Evolutionary conservation across 1,140 invertebrate species (phyloP), one percentile per base, ranked within the genome.

Genomic region (Nilaparvata lugens): DNA sequence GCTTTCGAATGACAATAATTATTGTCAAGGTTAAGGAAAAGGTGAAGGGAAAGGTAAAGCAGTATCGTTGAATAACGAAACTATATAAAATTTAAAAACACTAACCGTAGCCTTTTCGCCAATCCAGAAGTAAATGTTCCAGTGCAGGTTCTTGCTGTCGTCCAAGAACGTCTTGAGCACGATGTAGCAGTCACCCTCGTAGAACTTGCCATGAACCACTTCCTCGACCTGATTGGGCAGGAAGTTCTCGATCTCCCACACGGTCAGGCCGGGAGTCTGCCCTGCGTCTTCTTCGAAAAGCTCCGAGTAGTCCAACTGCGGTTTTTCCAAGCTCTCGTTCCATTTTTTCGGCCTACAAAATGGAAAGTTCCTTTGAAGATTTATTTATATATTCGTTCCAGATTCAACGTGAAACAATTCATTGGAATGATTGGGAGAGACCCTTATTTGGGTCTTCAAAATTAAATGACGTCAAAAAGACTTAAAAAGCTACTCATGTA

Each of bases 231-330:
- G 86, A 73, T 95, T 97, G 0, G 97, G 97, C 60, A 98, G 77
- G 73, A 99, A 99, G 73, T 99, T 99, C 75, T 99, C 96, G 62
- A 99, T 99, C 79, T 98, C 95, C 94, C 95, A 98, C 61, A 95
- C 86, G 2, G 87, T 87, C 18, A 97, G 68, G 19, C 92, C 93
- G 0, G 87, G 86, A 45, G 88, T 81, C 70, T 96, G 92, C 4
- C 96, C 96, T 1, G 95, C 93, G 72, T 97, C 94, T 66, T 96
- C 91, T 68, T 99, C 96, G 74, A 98, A 99, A 74, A 99, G 94
- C 73, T 99, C 95, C 0, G 94, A 97, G 76, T 99, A 99, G 77
- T 99, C 94, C n/a, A 99, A 71, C 19, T 92, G 88, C 0, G 95
- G 96, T 71, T 97, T 95, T 71, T 96, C 93, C 55, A 98, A 73